Evolutionary conservation across 2,888 invertebrate genomes (phyloP).

Genomic region (Habrosyne pyritoides): DNA sequence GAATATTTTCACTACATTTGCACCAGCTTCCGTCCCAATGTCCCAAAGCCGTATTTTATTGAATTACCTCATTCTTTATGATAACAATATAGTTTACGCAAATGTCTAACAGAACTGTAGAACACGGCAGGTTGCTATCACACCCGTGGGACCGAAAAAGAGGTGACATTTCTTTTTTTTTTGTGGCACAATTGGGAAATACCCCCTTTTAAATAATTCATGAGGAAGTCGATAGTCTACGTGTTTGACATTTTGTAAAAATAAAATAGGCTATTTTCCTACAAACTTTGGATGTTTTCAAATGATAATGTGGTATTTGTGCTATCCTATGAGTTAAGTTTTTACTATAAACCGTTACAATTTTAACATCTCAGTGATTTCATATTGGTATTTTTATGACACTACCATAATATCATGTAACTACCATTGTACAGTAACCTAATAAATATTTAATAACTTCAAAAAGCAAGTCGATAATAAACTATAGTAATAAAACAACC

Average conservation of each 20-base stretch:
- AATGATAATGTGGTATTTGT: neutral
- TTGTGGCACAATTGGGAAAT: slow-evolving; percentile 56
- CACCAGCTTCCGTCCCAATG: neutral
- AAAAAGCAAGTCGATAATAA: too few species aligned
- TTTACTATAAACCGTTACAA: too few species aligned
- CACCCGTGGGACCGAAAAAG: slow-evolving; percentile 37
- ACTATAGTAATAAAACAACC: too few species aligned
- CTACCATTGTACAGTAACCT: too few species aligned
- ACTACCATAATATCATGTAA: too few species aligned
- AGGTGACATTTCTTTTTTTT: slow-evolving; percentile 65
- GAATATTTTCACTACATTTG: slow-evolving; percentile 3
- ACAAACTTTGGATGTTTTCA: neutral
- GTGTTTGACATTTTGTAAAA: slow-evolving; percentile 3
- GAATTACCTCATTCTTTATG: slow-evolving; percentile 43
- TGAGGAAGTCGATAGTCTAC: slow-evolving; percentile 47
- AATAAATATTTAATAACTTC: too few species aligned
- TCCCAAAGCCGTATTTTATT: slow-evolving; percentile 23
- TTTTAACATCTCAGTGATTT: too few species aligned
- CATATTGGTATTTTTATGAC: too few species aligned
- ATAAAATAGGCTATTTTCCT: neutral
- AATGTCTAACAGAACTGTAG: slow-evolving; percentile 34
- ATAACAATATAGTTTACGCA: slow-evolving; percentile 45
- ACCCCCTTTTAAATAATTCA: slow-evolving; percentile 63
- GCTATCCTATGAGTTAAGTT: neutral
- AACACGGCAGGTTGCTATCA: slow-evolving; percentile 28